These are phyloP conservation scores for Montipora foliosa DNA, from an alignment of 64 coral and sea anemone species.

Conservation along the genomic window DNA sequence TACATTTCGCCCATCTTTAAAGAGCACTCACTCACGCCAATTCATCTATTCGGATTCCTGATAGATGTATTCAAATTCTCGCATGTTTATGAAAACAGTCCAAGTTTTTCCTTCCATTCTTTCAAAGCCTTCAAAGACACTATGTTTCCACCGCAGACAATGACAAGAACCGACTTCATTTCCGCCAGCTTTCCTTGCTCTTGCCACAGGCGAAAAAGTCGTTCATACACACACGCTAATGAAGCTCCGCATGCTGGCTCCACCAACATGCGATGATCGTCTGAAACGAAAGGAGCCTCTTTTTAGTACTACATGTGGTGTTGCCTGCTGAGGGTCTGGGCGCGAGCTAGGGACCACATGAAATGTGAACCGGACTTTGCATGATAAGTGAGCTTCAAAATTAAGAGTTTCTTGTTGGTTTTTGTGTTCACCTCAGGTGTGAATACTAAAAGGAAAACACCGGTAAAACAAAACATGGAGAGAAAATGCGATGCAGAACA, in stretches of 20 bases:
- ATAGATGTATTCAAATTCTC: not conserved
- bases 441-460: no score
- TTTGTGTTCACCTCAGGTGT: no score
- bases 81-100: conserved; percentile 10
- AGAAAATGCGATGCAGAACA: no score
- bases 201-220: conserved; percentile 63
- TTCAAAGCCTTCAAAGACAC: conserved; percentile 80
- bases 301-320: not conserved
- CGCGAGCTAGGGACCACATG: no score
- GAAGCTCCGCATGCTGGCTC: conserved; percentile 89
- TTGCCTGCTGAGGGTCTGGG: no score
- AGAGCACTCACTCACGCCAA: not conserved
- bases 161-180: conserved; percentile 76
- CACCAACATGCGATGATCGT: conserved; percentile 98
- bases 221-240: conserved; percentile 77
- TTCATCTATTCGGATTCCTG: not conserved
- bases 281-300: conserved; percentile 40
- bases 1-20: not conserved
- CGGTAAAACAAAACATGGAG: no score
- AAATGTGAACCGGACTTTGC: no score
- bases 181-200: conserved; percentile 71
- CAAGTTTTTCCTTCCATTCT: conserved; percentile 87
- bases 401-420: no score
- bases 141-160: conserved; percentile 93
- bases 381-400: no score